phyloP scores from a whole-genome alignment of 2,888 invertebrate species.

The Campoplex nolae region DNA sequence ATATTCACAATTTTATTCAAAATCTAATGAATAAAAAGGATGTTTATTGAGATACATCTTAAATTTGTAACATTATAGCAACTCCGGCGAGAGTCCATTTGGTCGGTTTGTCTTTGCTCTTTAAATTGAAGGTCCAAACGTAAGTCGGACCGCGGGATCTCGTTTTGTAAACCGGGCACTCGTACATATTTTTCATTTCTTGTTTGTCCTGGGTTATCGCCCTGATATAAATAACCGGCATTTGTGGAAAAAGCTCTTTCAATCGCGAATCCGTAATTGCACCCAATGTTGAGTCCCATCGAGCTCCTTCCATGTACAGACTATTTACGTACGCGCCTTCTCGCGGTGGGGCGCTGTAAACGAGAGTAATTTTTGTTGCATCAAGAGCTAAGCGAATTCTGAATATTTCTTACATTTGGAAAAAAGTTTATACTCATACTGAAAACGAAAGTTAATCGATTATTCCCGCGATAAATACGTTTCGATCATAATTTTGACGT shows the following conservation, averaged over 20 bases:
- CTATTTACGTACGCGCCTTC: constrained; percentile 97
- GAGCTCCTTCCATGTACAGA: constrained; percentile 96
- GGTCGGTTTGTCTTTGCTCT: constrained; percentile 94
- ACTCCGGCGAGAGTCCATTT: constrained; percentile 98
- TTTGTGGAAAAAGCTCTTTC: constrained; percentile 95
- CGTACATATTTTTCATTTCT: constrained; percentile 94
- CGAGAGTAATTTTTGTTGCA: neutral
- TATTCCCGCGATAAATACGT: neutral
- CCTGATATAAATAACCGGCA: constrained; percentile 96
- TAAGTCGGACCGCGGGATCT: constrained; percentile 95
- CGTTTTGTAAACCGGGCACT: constrained; percentile 97
- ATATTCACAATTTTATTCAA: neutral
- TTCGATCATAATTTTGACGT: neutral
- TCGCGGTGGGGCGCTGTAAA: constrained; percentile 90
- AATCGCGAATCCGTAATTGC: constrained; percentile 93
- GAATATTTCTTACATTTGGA: neutral
- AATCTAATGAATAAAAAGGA: neutral
- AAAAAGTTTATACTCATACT: neutral
- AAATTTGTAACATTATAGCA: constrained; percentile 94
- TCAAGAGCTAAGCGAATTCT: neutral
- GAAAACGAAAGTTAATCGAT: neutral
- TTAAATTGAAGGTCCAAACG: constrained; percentile 98
- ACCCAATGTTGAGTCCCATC: constrained; percentile 93
- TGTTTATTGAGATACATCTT: constrained; percentile 74
- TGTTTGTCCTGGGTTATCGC: constrained; percentile 95